Percentiles rank a stretch among this genome's conserved stretches.
Conservation (phyloP, 2,797 vertebrate genomes). For the Pachyuromys duprasi region DNA sequence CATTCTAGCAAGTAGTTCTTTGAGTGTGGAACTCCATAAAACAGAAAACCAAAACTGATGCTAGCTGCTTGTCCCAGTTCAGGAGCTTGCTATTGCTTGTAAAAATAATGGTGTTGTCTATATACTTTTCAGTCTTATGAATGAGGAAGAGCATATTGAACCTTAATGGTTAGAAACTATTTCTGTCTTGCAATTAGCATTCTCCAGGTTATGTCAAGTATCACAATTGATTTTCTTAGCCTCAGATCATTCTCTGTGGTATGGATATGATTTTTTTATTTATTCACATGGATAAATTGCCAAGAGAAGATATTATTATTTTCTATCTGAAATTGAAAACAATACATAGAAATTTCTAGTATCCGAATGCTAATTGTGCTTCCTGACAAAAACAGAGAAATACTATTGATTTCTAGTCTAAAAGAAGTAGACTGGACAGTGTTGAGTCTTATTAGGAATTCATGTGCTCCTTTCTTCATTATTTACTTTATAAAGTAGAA, state of each 20-base stretch:
- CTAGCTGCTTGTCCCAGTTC: background rate
- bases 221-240: background rate
- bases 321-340: background rate
- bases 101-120: background rate
- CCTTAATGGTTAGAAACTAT: background rate
- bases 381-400: background rate
- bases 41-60: background rate
- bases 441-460: background rate
- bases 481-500: background rate
- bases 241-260: background rate
- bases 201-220: background rate
- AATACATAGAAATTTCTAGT: background rate
- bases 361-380: background rate
- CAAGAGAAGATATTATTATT: background rate
- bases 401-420: background rate
- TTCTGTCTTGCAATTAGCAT: background rate
- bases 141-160: background rate
- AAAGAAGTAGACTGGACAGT: background rate
- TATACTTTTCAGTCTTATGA: background rate
- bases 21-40: background rate
- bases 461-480: background rate
- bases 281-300: background rate
- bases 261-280: background rate
- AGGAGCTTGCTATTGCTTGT: background rate
- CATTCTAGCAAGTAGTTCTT: conserved; percentile 6